Evolutionary conservation across 2,888 invertebrate species (phyloP), one percentile per base, ranked within the genome.

Genomic region (Atethmia centrago): DNA sequence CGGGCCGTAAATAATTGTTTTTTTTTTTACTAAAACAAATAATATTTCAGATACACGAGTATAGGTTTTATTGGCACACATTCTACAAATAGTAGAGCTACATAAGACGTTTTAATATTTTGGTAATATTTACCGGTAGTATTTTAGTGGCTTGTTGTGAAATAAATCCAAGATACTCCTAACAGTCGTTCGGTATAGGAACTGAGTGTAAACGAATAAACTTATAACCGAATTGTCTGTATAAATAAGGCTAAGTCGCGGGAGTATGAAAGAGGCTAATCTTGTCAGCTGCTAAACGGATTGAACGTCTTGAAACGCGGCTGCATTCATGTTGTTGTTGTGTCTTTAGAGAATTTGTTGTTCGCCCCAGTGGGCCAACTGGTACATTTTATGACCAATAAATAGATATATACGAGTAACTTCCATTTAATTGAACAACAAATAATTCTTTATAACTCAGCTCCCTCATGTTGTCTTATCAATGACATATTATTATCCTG

Each of bases 201-300:
- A 45, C 55, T 2, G 1, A 49, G 58, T 10, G 10, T 68, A 74
- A 82, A 65, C 66, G 59, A 86, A 85, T 78, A 67, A 69, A 80
- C 53, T 80, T 65, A 74, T 72, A 83, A 78, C 47, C 51, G 28
- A 66, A 77, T 87, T 74, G 36, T 71, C 40, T 72, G 55, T 63
- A 45, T 73, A 69, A 77, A 80, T 81, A 75, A 78, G 74, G 65
- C 63, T 71, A 67, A 70, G 74, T 73, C 59, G 70, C 21, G 56
- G 55, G 67, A 62, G 76, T 65, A 71, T 56, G 53, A 68, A 71
- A 80, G 81, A 51, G 55, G 77, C 75, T 89, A 88, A 89, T 90
- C 90, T 88, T 90, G 87, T 89, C 89, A 89, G 78, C 56, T 73
- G 55, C 84, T 90, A 90, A 89, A 82, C 79, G 89, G 88, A 90